Evolutionary conservation across 2,797 vertebrate species (phyloP).

Genomic region (Rhinatrema bivittatum): DNA sequence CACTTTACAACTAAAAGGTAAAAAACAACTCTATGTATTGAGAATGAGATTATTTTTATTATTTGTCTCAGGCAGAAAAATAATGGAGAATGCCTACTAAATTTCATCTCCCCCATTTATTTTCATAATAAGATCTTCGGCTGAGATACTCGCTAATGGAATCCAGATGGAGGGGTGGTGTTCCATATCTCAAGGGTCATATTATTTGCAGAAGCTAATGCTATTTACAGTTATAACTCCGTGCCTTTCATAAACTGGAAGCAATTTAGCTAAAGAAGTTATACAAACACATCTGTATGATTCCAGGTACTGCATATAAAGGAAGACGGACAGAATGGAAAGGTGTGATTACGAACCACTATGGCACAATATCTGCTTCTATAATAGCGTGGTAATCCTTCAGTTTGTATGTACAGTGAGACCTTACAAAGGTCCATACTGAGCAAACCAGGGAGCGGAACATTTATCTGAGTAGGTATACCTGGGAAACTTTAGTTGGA

Average conservation of each 20-base stretch:
- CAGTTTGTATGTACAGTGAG: too few relatives aligned
- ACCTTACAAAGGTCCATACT: too few relatives aligned
- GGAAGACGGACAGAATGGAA: not conserved
- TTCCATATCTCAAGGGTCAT: conserved; percentile 24
- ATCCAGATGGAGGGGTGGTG: conserved; percentile 22
- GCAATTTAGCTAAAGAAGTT: conserved; percentile 1
- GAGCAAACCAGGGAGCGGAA: too few relatives aligned
- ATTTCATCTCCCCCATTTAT: conserved; percentile 1
- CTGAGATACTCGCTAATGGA: conserved; percentile 7
- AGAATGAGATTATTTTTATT: not conserved
- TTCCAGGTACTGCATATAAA: conserved; percentile 1
- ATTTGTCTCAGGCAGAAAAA: conserved; percentile 6
- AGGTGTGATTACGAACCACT: not conserved
- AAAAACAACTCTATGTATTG: not conserved
- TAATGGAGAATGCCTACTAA: conserved; percentile 15
- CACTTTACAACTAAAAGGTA: not conserved
- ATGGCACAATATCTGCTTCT: too few relatives aligned
- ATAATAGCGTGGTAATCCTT: too few relatives aligned
- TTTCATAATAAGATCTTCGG: conserved; percentile 17
- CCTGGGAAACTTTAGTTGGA: too few relatives aligned
- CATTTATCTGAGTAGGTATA: too few relatives aligned
- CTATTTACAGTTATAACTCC: conserved; percentile 20
- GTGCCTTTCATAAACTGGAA: not conserved
- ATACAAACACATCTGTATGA: not conserved
- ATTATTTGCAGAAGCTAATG: conserved; percentile 21